A percentile compares a stretch with the other conserved stretches of the same genome.
These are phyloP conservation scores for Mastigias papua DNA, from an alignment of 30 jellyfish, hydroid and myxozoan species.

Conservation along the genomic window DNA sequence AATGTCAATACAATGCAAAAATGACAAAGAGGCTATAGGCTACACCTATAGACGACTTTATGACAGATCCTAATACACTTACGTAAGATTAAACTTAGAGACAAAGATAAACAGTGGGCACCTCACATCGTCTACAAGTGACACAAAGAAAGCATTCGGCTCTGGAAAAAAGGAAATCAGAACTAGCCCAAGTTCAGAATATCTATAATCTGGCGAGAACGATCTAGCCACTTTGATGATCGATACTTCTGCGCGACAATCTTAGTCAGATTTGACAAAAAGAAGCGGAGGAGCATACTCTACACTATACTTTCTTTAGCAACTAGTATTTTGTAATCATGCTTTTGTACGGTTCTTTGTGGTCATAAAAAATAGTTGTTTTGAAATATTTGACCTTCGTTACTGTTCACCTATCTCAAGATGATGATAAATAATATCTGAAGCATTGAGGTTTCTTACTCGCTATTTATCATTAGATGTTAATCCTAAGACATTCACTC, in stretches of 20 bases:
- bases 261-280: conserved; percentile 35
- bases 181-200: background rate
- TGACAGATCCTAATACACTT: background rate
- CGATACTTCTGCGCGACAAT: conserved; percentile 4
- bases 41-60: conserved; percentile 11
- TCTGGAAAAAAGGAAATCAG: background rate
- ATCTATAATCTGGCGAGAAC: conserved; percentile 31
- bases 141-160: conserved; percentile 7
- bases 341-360: too few species aligned
- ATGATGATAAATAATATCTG: too few species aligned
- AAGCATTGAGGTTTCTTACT: too few species aligned
- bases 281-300: conserved; percentile 17
- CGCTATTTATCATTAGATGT: too few species aligned
- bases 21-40: background rate
- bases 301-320: conserved; percentile 35
- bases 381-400: too few species aligned
- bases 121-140: conserved; percentile 48
- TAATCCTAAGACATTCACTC: too few species aligned
- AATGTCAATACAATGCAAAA: background rate
- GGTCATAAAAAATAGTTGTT: too few species aligned
- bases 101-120: conserved; percentile 37
- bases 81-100: conserved; percentile 20
- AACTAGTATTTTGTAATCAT: too few species aligned
- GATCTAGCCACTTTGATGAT: background rate
- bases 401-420: too few species aligned